Evolutionary conservation across 1,140 invertebrate genomes (phyloP), one percentile per base, ranked within the genome.

Genomic region (Leptestheria dahalacensis): DNA sequence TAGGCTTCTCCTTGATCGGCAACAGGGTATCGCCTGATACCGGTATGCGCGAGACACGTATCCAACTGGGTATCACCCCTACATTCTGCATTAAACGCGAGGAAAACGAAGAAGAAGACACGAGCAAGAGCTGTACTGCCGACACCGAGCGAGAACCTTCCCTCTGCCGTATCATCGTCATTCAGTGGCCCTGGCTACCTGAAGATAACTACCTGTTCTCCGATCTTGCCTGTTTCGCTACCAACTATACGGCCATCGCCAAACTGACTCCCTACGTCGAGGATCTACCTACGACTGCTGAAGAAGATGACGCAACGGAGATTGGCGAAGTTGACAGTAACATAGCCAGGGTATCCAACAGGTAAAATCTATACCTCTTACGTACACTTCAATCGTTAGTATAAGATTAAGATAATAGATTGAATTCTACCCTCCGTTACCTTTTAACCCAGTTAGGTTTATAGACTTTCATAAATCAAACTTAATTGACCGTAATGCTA

Each of bases 151-250:
- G 58, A 2, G 58, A 60, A 23, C 48, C 58, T 2, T 60, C 51
- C 6, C n/a, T 60, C 11, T 60, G 58, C 50, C 21, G 29, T 25
- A 21, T 60, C 18, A 60, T 49, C 2, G 47, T 60, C 25, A 60
- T 49, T n/a, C 58, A 60, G n/a, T 60, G 58, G 58, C 58, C 58
- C 41, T 60, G 58, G 58, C 28, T 60, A 3, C 3, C 48, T 28
- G 33, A 41, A 41, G 58, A 60, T 28, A 49, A 23, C n/a, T 60
- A 52, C 33, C 26, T 60, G n/a, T 60, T 60, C 51, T 60, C 58
- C 2, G 58, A 60, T 20, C 51, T 60, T 20, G 25, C 47, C 49
- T 60, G 58, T 41, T 18, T 41, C 11, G 48, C 58, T 10, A 50
- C 58, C 48, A 60, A 28, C 21, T 50, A 52, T 21, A 33, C 15